These are phyloP conservation scores for Dicerorhinus sumatrensis DNA, from an alignment of 2,113 vertebrate genomes.

Conservation along the genomic window DNA sequence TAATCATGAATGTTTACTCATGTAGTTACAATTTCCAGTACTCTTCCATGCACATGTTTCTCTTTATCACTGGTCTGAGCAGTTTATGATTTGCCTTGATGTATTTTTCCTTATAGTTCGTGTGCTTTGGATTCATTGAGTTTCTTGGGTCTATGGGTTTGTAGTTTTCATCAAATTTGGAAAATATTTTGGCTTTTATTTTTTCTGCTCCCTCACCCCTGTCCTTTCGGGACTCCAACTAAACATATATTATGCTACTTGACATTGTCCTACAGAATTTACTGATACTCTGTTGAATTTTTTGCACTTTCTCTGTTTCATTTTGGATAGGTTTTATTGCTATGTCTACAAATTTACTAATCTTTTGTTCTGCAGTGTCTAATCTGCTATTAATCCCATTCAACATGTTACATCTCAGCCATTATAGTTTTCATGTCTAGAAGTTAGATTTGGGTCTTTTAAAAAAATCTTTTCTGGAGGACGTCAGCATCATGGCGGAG, in stretches of 20 bases:
- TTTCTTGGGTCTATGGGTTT: background rate
- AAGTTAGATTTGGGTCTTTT: background rate
- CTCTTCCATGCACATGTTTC: background rate
- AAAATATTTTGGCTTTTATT: background rate
- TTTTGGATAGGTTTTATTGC: background rate
- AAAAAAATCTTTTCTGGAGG: no score
- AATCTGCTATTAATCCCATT: background rate
- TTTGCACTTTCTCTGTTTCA: background rate
- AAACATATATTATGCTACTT: background rate
- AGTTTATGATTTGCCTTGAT: background rate
- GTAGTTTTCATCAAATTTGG: background rate
- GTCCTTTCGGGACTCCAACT: background rate
- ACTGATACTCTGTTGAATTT: background rate
- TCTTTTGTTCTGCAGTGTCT: background rate
- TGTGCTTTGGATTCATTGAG: background rate
- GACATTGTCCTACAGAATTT: background rate
- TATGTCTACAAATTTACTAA: background rate
- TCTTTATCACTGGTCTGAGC: background rate
- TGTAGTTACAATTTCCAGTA: background rate
- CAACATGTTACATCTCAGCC: background rate
- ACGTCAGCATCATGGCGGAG: no score
- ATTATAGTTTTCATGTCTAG: background rate
- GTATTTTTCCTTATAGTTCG: background rate
- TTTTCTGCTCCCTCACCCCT: background rate
- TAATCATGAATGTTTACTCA: background rate